Conservation (phyloP, 1,140 invertebrate species). For the Drosophila ercepeae region DNA sequence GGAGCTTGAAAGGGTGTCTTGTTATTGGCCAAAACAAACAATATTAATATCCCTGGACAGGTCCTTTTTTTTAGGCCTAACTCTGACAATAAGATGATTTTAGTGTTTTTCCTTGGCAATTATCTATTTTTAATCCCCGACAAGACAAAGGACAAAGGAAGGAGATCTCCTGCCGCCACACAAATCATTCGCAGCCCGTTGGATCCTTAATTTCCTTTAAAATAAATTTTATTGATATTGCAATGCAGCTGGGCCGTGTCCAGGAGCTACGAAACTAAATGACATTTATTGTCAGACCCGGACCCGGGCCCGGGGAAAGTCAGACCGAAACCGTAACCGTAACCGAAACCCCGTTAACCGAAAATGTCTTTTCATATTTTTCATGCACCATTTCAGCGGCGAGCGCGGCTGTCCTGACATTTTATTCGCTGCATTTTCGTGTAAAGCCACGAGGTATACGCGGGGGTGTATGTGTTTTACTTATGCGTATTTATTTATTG, state of each 20-base stretch:
- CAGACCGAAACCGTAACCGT: too few species aligned
- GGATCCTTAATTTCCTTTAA: slow-evolving; percentile 70
- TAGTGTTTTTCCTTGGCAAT: not conserved
- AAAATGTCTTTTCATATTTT: slow-evolving; percentile 78
- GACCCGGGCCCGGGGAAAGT: slow-evolving; percentile 34
- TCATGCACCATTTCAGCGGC: slow-evolving; percentile 69
- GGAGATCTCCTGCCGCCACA: slow-evolving; percentile 28
- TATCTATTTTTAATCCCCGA: not conserved
- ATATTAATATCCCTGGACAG: not conserved
- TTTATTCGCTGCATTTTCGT: slow-evolving; percentile 31
- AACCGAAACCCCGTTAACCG: too few species aligned
- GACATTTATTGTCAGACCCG: slow-evolving; percentile 72
- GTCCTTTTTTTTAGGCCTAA: not conserved
- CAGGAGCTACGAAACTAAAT: slow-evolving; percentile 53
- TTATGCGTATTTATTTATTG: slow-evolving; percentile 76
- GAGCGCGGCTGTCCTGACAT: not conserved
- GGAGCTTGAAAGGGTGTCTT: not conserved
- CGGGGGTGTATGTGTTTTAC: slow-evolving; percentile 48
- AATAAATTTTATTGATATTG: slow-evolving; percentile 74
- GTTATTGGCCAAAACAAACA: not conserved
- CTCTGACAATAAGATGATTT: not conserved
- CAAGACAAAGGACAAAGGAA: slow-evolving; percentile 1
- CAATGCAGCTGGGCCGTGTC: slow-evolving; percentile 45
- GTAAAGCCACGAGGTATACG: slow-evolving; percentile 5
- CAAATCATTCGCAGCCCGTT: slow-evolving; percentile 65